These are phyloP conservation scores for Urophycis tenuis DNA, from an alignment of 2,797 vertebrate genomes.

Conservation along the genomic window DNA sequence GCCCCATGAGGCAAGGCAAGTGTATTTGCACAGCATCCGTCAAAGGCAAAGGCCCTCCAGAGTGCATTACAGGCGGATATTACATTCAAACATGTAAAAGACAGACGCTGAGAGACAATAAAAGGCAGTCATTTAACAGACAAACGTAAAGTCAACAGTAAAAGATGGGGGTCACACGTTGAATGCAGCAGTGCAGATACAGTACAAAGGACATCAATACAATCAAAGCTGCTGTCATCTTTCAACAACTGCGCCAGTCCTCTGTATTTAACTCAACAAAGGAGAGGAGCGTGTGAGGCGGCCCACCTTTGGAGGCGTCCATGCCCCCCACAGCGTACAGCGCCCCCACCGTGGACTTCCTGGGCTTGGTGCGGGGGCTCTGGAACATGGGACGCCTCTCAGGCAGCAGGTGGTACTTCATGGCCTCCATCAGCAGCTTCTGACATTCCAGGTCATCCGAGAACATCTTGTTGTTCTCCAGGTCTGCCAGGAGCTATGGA, in stretches of 20 bases:
- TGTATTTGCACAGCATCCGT: not conserved
- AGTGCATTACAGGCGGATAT: not conserved
- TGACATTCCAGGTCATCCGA: slow-evolving; percentile 91
- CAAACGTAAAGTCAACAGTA: not conserved
- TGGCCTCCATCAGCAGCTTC: slow-evolving; percentile 96
- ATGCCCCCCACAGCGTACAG: slow-evolving; percentile 96
- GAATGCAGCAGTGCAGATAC: not conserved
- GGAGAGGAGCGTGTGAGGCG: not conserved
- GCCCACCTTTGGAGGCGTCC: slow-evolving; percentile 87
- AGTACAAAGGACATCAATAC: not conserved
- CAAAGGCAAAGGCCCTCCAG: not conserved
- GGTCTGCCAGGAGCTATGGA: slow-evolving; percentile 85
- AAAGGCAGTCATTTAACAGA: no score
- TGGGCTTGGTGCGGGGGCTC: slow-evolving; percentile 92
- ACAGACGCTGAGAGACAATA: not conserved
- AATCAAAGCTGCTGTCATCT: not conserved
- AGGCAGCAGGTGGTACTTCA: slow-evolving; percentile 96
- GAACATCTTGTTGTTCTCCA: slow-evolving; percentile 97
- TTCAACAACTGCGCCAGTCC: not conserved
- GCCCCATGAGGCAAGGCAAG: not conserved
- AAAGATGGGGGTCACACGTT: not conserved
- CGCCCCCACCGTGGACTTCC: slow-evolving; percentile 94
- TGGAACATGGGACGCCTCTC: slow-evolving; percentile 93
- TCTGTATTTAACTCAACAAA: not conserved
- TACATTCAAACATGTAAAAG: not conserved